Base-by-base conservation (phyloP, 2,113 vertebrate genomes). In the Ivindomyrus marchei region DNA sequence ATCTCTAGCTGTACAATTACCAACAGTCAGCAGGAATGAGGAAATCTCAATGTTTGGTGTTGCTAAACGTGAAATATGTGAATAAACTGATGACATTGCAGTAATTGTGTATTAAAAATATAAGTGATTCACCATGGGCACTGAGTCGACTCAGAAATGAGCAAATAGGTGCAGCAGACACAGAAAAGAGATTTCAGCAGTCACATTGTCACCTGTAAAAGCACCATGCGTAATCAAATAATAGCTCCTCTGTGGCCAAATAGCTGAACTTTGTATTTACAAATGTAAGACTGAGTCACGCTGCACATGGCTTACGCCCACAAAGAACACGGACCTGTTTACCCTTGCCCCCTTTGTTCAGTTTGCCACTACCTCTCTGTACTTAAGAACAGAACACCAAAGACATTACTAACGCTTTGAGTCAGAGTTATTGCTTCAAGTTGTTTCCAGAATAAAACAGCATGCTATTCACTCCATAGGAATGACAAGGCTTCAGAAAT, bases 101-200 rank as follows among this genome's bases (percentile, higher is more conserved):
- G 88, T n/a, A 27, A 88, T 74, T 42, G 58, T 45, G 24, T 7
- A 10, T 10, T 31, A 49, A 74, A 49, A 74, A 70, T 58, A 88
- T 13, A 49, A 31, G 45, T 88, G 88, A 74, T 88, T 89, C 89
- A 89, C 50, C 52, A 31, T 24, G 27, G 21, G 77, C 77, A 19
- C 31, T n/a, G 19, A 56, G 80, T 17, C 31, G 24, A 85, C 52
- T 46, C 39, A 91, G 88, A 87, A 87, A 47, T 86, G 46, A 74
- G 52, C 90, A 90, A 91, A 91, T 52, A 92, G 91, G 80, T 90
- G 90, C 89, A 90, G 90, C 89, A 91, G 90, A 93, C 85, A 80
- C 88, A 90, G 27, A 90, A 83, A 85, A 50, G 87, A 88, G 85
- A 52, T 47, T n/a, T 27, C n/a, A 10, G 42, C n/a, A 56, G 90